Base-by-base conservation (phyloP, 2,113 vertebrate species). In the Panurus biarmicus region DNA sequence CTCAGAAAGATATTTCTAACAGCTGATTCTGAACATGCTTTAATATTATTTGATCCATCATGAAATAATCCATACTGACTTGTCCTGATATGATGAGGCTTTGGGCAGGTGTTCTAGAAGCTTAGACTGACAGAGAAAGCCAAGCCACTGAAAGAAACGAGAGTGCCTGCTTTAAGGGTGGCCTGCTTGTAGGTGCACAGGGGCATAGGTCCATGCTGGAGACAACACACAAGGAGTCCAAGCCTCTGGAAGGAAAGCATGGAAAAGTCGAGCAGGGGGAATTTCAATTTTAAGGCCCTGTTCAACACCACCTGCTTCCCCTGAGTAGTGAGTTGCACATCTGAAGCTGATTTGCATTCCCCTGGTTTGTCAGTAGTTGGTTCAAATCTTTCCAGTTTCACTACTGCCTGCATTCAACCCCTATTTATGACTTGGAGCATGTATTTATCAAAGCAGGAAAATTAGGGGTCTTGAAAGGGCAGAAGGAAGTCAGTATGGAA, bases 251-350 rank as follows among this genome's bases (percentile, higher is more conserved):
- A 75, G n/a, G 60, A 74, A 0, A 4, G 21, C 24, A 71, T 9
- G 24, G 31, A 60, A 82, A 87, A 57, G 87, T 10, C 0, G 0
- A 60, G n/a, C 0, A 2, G 25, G 21, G 45, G 3, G 85, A 64
- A 64, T 47, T 47, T 50, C 6, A 62, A 11, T 10, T 69, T 12
- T 16, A 77, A 66, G 74, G 56, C 28, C 35, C 24, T 75, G 47
- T 36, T 74, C 65, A 36, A 23, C 36, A 65, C 5, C 2, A 7
- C 12, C 29, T n/a, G 23, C 48, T 76, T 70, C 4, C 1, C 50
- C 20, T 29, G 31, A 50, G 50, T n/a, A 53, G 11, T 36, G 40
- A 78, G 15, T 14, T 64, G 22, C 40, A 57, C 15, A 40, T 40
- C 3, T 62, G 35, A 20, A 45, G 20, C 18, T 61, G 33, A 70